Evolutionary conservation across 2,113 vertebrate species (phyloP), one percentile per base, ranked within the genome.

Genomic region (Hystrix cristata): DNA sequence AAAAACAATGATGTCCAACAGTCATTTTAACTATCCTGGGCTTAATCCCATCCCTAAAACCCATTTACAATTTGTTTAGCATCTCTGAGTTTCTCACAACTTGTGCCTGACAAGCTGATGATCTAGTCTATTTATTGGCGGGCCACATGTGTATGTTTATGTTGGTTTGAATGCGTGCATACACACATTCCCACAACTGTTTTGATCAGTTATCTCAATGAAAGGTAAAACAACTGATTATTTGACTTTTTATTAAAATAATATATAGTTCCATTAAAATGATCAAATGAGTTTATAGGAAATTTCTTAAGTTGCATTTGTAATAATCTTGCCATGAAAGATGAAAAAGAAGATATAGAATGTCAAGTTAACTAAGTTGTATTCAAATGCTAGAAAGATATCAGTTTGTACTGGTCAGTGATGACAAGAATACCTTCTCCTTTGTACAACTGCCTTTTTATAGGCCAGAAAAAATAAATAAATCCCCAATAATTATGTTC

Each of bases 391-490:
- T 34, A 67, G 60, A 88, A 93, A 71, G 51, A 4, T 46, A 72
- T 74, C 74, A 89, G 29, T 48, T 76, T 83, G 38, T 83, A 76
- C 18, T 83, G 8, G 4, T 92, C 59, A 88, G 23, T 92, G 69
- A 19, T 34, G 64, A 38, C 67, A 89, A 89, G 59, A 81, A 72
- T 62, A 95, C 87, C 19, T 84, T 88, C 69, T 87, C 60, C 25
- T 87, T 87, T 59, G 67, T 79, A 60, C 67, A 83, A 43, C 23
- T 89, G 80, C 67, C 38, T 95, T 84, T 81, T 72, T 27, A 3
- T 80, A 93, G 29, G 51, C 29, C 86, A 87, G n/a, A 87, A 69
- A 95, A 95, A 83, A 34, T 76, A 87, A 51, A 79, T 83, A 10
- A 87, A 21, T 65, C 14, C 1, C 38, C 64, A 91, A 82, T 55